Evolutionary conservation across 1,140 invertebrate genomes (phyloP), one percentile per base, ranked within the genome.

Genomic region (Drosophila pachea): DNA sequence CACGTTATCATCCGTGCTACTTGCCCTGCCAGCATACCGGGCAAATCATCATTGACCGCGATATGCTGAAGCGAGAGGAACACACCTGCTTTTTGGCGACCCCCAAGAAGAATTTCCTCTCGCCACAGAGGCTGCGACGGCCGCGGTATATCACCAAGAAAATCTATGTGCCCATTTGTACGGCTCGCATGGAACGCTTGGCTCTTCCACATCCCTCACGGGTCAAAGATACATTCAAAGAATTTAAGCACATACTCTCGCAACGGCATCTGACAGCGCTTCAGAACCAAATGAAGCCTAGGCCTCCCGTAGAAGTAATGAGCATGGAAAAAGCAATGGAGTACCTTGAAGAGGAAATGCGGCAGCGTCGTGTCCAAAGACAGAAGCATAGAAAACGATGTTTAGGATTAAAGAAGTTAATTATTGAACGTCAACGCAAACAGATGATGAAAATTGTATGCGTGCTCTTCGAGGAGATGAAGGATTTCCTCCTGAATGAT

Each of bases 391-490:
- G 31, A 4, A 58, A 76, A 6, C 74, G 81, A 22, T 88, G 83
- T 56, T 62, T 60, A 5, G 68, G 73, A 4, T 61, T 88, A 0
- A 76, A 74, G 49, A 76, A 83, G 31, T 62, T 79, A 9, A 87
- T 89, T 16, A 42, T 87, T 1, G 42, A 68, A 38, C 77, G 76
- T 9, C 87, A 89, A 16, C 75, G 81, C 38, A 82, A 82, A 5
- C 88, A 89, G 55, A 87, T 89, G 72, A 74, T 74, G 31, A 87
- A 79, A 53, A 89, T 89, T n/a, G 68, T 89, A 16, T 87, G 75
- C 43, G 78, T 86, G 0, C 60, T 89, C 7, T 89, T 89, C 31
- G 88, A 89, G 59, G 88, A 87, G 60, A 88, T 89, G 83, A 88
- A 87, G 59, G 81, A 87, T 7, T 89, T 86, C 38, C 73, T 89